Percentiles rank a stretch among this genome's conserved stretches.
These are phyloP conservation scores for Haemorhous mexicanus DNA, from an alignment of 2,113 vertebrate genomes.

Conservation along the genomic window DNA sequence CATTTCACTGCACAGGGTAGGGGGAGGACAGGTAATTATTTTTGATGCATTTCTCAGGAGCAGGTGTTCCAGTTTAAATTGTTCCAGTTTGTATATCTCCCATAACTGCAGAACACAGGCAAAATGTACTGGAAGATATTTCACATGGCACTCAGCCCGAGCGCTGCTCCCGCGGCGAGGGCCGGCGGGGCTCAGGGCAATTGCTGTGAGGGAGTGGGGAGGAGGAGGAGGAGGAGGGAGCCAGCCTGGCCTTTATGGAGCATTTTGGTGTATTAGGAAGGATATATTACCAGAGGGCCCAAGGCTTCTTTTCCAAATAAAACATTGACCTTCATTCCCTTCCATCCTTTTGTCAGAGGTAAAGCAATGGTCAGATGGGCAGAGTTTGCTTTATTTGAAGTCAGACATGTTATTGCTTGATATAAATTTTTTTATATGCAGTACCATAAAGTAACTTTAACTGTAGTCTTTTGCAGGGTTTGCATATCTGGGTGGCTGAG, in stretches of 20 bases:
- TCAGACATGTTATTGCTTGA: background rate
- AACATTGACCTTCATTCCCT: background rate
- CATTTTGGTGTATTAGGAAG: background rate
- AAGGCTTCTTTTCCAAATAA: background rate
- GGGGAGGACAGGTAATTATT: slow-evolving; percentile 58
- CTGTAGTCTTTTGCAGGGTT: background rate
- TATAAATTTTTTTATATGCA: background rate
- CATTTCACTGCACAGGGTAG: background rate
- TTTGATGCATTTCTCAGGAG: slow-evolving; percentile 71
- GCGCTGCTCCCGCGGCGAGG: background rate
- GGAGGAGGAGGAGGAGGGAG: background rate
- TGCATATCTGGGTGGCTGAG: background rate
- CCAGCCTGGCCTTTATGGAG: background rate
- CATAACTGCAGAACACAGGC: background rate
- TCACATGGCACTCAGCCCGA: background rate
- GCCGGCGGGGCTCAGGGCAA: background rate
- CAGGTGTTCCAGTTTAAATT: slow-evolving; percentile 57
- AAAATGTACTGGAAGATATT: slow-evolving; percentile 17
- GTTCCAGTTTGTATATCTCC: slow-evolving; percentile 50
- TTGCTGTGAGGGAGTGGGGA: background rate
- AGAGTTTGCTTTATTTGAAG: background rate
- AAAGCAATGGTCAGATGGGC: background rate
- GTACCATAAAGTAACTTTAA: background rate
- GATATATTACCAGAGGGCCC: background rate
- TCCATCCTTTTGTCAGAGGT: background rate